Evolutionary conservation across 2,888 invertebrate genomes (phyloP).

Genomic region (Panopea generosa): DNA sequence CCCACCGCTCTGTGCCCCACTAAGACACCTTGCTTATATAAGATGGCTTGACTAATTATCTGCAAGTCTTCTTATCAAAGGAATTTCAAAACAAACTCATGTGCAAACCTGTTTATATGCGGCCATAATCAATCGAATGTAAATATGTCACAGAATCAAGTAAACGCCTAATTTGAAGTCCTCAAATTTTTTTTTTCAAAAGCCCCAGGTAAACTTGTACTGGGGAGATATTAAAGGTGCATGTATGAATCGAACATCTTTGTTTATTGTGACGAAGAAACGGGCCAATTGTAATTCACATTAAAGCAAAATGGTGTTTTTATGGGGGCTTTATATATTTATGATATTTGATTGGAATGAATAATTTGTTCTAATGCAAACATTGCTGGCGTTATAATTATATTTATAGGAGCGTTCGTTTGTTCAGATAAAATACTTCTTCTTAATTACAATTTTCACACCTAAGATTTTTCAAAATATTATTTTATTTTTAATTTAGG

Average conservation of each 20-base stretch:
- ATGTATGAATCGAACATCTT: conserved; percentile 53
- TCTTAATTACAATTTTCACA: conserved; percentile 20
- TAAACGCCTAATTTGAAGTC: conserved; percentile 58
- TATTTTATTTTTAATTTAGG: no score
- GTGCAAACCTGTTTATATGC: conserved; percentile 30
- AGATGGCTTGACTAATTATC: conserved; percentile 41
- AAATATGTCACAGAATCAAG: conserved; percentile 60
- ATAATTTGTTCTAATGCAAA: conserved; percentile 4
- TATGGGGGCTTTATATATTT: conserved; percentile 20
- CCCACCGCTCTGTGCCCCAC: no score
- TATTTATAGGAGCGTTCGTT: not conserved
- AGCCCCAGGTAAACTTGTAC: conserved; percentile 57
- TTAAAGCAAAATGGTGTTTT: conserved; percentile 32
- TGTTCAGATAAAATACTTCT: not conserved
- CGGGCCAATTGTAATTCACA: conserved; percentile 35
- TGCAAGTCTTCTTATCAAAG: conserved; percentile 29
- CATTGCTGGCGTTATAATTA: no score
- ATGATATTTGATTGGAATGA: conserved; percentile 17
- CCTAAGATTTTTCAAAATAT: no score
- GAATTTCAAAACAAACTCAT: conserved; percentile 50
- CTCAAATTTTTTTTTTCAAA: conserved; percentile 50
- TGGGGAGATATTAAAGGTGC: conserved; percentile 53
- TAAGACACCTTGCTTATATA: conserved; percentile 38
- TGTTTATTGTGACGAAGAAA: conserved; percentile 56
- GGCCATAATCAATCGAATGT: conserved; percentile 49